phyloP scores from a whole-genome alignment of 1,140 invertebrate species.

The Cyphomyrmex costatus region DNA sequence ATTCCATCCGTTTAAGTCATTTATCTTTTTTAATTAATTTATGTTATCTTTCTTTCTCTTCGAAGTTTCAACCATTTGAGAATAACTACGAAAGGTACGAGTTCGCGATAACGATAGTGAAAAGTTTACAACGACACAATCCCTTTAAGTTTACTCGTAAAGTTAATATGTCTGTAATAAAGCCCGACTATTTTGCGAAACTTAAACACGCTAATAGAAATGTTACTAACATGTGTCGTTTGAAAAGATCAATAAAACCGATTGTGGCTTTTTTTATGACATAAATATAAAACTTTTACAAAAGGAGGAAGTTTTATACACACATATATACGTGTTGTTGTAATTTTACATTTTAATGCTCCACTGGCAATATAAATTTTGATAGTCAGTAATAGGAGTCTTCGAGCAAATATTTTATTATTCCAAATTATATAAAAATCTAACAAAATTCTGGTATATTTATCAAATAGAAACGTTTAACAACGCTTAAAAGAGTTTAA shows the following conservation, averaged over 20 bases:
- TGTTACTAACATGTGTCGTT: constrained; percentile 5
- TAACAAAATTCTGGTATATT: no score
- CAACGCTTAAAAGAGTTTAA: no score
- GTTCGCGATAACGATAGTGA: neutral
- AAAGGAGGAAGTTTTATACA: neutral
- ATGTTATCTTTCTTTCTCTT: constrained; percentile 2
- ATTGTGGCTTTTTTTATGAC: neutral
- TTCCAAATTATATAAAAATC: no score
- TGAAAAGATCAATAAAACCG: neutral
- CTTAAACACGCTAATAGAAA: constrained; percentile 13
- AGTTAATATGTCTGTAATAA: constrained; percentile 35
- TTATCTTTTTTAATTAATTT: constrained; percentile 25
- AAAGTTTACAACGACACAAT: constrained; percentile 33
- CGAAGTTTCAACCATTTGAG: neutral
- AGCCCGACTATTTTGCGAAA: constrained; percentile 19
- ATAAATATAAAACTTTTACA: neutral
- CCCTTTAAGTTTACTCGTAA: constrained; percentile 36
- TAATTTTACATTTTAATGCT: neutral
- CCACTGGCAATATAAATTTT: no score
- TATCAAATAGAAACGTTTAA: no score
- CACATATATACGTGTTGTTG: neutral
- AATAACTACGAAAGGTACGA: constrained; percentile 18
- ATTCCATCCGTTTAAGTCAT: neutral
- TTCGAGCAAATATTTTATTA: no score
- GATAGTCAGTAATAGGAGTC: no score